phyloP scores from a whole-genome alignment of 2,113 vertebrate genomes.

The Crocuta crocuta region DNA sequence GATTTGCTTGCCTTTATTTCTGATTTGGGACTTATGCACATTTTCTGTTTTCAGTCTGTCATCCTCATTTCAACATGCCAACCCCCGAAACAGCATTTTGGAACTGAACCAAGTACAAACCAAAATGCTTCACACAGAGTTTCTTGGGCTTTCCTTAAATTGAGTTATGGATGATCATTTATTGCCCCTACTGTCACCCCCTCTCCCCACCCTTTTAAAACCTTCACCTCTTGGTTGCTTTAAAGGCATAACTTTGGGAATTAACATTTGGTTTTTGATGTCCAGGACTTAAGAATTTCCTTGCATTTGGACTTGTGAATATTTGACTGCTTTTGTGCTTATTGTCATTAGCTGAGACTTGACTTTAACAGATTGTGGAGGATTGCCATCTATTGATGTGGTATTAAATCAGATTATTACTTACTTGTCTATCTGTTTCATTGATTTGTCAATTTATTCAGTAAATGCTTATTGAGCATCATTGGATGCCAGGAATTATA shows the following conservation, averaged over 20 bases:
- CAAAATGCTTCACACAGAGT: neutral
- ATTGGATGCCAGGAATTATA: neutral
- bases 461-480: neutral
- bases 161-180: neutral
- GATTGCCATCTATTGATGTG: neutral
- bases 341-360: neutral
- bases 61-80: neutral
- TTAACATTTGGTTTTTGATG: neutral
- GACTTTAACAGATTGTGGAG: neutral
- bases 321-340: neutral
- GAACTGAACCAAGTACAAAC: neutral
- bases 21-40: neutral
- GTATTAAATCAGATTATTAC: neutral
- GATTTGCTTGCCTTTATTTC: constrained; percentile 65
- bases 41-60: constrained; percentile 68
- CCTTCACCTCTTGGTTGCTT: constrained; percentile 17
- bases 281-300: neutral
- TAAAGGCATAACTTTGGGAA: neutral
- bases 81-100: neutral
- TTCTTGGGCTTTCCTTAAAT: constrained; percentile 34
- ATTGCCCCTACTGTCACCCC: neutral
- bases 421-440: neutral
- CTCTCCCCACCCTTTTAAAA: neutral
- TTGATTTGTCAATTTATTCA: neutral
- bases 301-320: neutral